Conservation (phyloP, 2,797 vertebrate genomes). For the Columba guinea region DNA sequence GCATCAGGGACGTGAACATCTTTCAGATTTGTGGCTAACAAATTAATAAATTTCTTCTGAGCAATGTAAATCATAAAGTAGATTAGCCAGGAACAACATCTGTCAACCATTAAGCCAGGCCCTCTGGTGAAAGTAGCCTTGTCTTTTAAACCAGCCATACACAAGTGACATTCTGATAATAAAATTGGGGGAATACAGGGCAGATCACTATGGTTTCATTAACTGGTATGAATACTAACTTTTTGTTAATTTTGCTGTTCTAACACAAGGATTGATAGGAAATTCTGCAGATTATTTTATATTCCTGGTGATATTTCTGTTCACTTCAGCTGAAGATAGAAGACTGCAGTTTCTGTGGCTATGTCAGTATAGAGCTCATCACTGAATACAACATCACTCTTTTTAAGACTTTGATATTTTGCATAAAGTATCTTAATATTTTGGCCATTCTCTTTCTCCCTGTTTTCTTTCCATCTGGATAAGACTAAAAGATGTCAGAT, state of each 20-base stretch:
- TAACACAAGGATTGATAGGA: slow-evolving; percentile 27
- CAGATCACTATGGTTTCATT: slow-evolving; percentile 49
- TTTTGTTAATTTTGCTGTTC: slow-evolving; percentile 34
- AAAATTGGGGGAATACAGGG: slow-evolving; percentile 23
- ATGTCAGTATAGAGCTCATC: background rate
- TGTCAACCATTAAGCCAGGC: background rate
- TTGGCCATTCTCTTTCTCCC: background rate
- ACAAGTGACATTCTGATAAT: background rate
- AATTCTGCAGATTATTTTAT: slow-evolving; percentile 39
- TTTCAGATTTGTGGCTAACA: background rate
- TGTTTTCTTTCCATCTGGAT: background rate
- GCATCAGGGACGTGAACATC: background rate
- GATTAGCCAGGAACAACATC: background rate
- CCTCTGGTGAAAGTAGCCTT: background rate
- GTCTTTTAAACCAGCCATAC: slow-evolving; percentile 32
- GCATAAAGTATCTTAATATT: background rate
- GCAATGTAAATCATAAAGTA: background rate
- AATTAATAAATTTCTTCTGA: background rate
- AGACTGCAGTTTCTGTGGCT: background rate
- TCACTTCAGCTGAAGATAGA: background rate
- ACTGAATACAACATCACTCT: background rate
- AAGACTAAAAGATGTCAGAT: background rate
- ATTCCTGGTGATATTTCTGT: slow-evolving; percentile 46
- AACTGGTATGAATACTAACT: slow-evolving; percentile 39
- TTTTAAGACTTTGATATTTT: background rate